Percentiles rank a stretch among this genome's conserved stretches.
phyloP scores from a whole-genome alignment of 1,140 invertebrate species.

The Metaphire vulgaris region DNA sequence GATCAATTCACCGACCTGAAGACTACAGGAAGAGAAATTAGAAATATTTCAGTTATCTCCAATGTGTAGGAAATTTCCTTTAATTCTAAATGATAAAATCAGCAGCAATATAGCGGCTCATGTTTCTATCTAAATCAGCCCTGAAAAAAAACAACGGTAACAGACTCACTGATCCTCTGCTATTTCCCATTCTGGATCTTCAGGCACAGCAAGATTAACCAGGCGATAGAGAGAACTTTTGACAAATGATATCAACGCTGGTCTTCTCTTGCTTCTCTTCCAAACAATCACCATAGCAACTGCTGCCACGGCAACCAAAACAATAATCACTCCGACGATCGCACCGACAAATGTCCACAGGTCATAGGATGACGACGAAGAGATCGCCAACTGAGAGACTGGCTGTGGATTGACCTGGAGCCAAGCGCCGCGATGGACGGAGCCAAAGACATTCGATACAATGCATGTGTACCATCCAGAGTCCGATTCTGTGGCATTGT shows the following conservation, averaged over 20 bases:
- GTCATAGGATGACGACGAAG: background rate
- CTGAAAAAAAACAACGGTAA: too few species aligned
- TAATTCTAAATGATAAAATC: too few species aligned
- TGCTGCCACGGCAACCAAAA: background rate
- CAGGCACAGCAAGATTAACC: background rate
- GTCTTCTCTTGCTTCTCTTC: background rate
- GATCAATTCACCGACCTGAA: conserved; percentile 70
- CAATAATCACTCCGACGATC: background rate
- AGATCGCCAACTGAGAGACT: background rate
- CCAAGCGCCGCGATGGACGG: background rate
- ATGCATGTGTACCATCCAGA: background rate
- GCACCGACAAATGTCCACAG: background rate
- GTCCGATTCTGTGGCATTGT: background rate
- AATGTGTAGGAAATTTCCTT: too few species aligned
- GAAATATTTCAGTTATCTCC: too few species aligned
- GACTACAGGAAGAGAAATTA: too few species aligned
- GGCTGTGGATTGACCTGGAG: background rate
- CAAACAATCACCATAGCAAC: background rate
- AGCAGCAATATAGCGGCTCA: too few species aligned
- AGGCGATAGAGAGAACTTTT: background rate
- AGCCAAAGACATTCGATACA: background rate
- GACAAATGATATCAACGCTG: background rate
- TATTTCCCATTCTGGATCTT: background rate
- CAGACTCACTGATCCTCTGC: background rate
- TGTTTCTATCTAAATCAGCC: too few species aligned